These are phyloP conservation scores for Aphelenchoides avenae DNA, from an alignment of 1,140 invertebrate species.

Conservation along the genomic window DNA sequence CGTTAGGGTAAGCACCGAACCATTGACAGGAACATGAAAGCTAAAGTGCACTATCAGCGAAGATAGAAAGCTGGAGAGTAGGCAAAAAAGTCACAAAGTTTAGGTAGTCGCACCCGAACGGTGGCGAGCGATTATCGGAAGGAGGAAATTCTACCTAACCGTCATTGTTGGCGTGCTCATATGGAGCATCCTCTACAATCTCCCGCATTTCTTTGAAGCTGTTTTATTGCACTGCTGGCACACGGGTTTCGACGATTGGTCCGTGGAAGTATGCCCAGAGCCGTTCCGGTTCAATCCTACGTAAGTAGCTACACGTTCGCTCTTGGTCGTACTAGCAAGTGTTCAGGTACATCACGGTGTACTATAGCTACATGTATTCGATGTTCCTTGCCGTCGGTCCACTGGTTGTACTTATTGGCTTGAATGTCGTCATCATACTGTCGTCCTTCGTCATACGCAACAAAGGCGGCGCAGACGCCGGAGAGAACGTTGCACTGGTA, in stretches of 20 bases:
- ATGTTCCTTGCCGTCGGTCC: slow-evolving; percentile 56
- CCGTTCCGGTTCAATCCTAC: slow-evolving; percentile 46
- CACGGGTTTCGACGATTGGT: slow-evolving; percentile 38
- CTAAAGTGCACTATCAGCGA: too few species aligned
- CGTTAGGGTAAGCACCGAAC: slow-evolving; percentile 51
- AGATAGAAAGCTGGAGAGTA: too few species aligned
- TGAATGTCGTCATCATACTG: slow-evolving; percentile 52
- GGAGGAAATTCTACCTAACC: too few species aligned
- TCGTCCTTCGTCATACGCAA: too few species aligned
- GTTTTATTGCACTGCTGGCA: slow-evolving; percentile 57
- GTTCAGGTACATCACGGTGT: slow-evolving; percentile 50
- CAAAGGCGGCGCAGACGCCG: slow-evolving; percentile 21
- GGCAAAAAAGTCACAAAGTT: too few species aligned
- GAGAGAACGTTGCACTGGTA: slow-evolving; percentile 55
- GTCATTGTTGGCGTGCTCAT: slow-evolving; percentile 37
- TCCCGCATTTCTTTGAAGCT: slow-evolving; percentile 56
- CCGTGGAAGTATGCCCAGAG: slow-evolving; percentile 55
- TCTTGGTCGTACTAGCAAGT: slow-evolving; percentile 7
- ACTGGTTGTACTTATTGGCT: slow-evolving; percentile 42
- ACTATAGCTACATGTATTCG: slow-evolving; percentile 58
- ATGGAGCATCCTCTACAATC: slow-evolving; percentile 53
- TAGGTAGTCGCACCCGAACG: too few species aligned
- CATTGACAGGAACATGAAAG: too few species aligned
- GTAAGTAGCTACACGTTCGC: slow-evolving; percentile 11
- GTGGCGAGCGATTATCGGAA: too few species aligned